Evolutionary conservation across 2,797 vertebrate genomes (phyloP), one percentile per base, ranked within the genome.

Genomic region (Cryptoprocta ferox): DNA sequence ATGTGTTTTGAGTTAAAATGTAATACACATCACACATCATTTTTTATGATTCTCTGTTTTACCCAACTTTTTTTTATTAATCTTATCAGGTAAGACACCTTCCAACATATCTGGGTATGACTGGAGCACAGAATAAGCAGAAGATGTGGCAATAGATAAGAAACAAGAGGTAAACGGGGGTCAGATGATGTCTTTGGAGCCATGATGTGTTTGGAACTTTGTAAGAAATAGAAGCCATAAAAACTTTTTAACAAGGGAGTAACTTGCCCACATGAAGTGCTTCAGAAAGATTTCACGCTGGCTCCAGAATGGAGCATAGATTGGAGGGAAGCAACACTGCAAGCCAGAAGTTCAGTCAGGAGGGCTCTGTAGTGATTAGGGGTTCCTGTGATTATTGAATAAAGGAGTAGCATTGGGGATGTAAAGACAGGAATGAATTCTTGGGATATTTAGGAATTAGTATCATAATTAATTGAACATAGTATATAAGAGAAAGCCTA

Each of bases 1-100:
- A 28, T 70, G n/a, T 86, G 65, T 53, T 94, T 89, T 30, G 14
- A 66, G 48, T 89, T 84, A 42, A 89, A 94, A 96, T 97, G 89
- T 85, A 94, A 79, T 86, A 70, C 18, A 9, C 6, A 71, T 87
- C 59, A 8, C 35, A 37, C 50, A 50, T 56, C 35, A 63, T 82
- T 95, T 87, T 89, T 94, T 39, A 65, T 70, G 35, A 83, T 83
- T 83, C 39, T 39, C 63, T 37, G 6, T 91, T 81, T 86, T 83
- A 76, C 6, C 21, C 68, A 87, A 70, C 16, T 35, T 16, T 56
- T 83, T 65, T 24, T 42, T 30, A 84, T 82, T 48, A 78, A 32
- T 71, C 75, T 95, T 66, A 61, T 71, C 73, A 65, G 32, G 16
- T 89, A 71, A 82, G 48, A 73, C 16, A 59, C 32, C 11, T 53